A percentile compares a stretch with the other conserved stretches of the same genome.
Conservation (phyloP, 1,140 invertebrate genomes). For the Macrosteles quadrilineatus region DNA sequence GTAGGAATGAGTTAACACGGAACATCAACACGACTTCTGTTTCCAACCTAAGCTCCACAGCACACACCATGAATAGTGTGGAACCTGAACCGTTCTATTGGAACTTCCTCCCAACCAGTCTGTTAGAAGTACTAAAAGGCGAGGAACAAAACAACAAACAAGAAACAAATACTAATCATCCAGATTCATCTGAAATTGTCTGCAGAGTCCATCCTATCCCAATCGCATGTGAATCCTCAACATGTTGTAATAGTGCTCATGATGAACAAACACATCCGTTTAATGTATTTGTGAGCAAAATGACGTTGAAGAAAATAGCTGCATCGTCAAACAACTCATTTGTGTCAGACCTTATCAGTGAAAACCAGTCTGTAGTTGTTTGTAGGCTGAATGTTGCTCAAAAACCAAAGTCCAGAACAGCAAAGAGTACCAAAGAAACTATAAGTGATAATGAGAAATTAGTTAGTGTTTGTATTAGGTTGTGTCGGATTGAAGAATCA, state of each 20-base stretch:
- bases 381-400: neutral
- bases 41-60: too few species aligned
- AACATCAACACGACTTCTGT: too few species aligned
- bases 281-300: conserved; percentile 30
- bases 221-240: neutral
- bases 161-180: too few species aligned
- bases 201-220: neutral
- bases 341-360: neutral
- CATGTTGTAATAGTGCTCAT: conserved; percentile 19
- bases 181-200: too few species aligned
- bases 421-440: neutral
- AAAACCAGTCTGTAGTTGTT: neutral
- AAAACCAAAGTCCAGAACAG: neutral
- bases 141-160: neutral
- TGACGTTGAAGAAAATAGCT: neutral
- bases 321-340: neutral
- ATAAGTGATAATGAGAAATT: neutral
- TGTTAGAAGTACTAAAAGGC: too few species aligned
- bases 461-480: conserved; percentile 22
- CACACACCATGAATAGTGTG: too few species aligned
- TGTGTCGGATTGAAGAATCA: conserved; percentile 23
- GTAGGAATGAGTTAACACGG: too few species aligned
- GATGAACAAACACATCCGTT: conserved; percentile 28
- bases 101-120: neutral
- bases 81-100: too few species aligned